These are phyloP conservation scores for Hyperoodon ampullatus DNA, from an alignment of 2,113 vertebrate genomes.

Conservation along the genomic window DNA sequence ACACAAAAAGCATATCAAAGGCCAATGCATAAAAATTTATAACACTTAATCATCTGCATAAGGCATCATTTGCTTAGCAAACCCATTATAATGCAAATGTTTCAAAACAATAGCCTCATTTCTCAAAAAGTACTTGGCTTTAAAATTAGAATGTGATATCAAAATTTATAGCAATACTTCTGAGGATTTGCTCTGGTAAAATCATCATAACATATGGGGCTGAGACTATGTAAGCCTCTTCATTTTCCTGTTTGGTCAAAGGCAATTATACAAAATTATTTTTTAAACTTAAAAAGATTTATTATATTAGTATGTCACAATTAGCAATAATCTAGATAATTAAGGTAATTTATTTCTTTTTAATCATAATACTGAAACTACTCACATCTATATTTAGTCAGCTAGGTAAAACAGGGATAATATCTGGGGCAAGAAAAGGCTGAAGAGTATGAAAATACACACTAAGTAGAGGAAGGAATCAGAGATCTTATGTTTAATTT, in stretches of 20 bases:
- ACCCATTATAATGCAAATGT: conserved; percentile 18
- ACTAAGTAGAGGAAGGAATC: neutral
- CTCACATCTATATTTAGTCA: neutral
- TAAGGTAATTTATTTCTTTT: conserved; percentile 15
- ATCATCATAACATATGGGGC: neutral
- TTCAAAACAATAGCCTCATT: conserved; percentile 19
- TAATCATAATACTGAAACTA: neutral
- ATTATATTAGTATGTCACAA: conserved; percentile 1
- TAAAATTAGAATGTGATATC: conserved; percentile 27
- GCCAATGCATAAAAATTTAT: neutral
- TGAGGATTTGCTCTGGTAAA: conserved; percentile 8
- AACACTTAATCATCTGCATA: conserved; percentile 9
- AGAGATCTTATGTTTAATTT: neutral
- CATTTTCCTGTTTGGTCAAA: conserved; percentile 8
- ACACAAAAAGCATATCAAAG: neutral
- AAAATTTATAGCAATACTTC: neutral
- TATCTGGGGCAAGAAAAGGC: neutral
- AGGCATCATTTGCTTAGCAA: neutral
- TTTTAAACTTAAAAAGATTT: conserved; percentile 24
- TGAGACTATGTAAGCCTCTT: neutral
- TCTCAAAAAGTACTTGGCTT: conserved; percentile 57
- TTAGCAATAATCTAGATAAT: conserved; percentile 27
- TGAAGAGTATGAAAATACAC: conserved; percentile 1
- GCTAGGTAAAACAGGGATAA: neutral
- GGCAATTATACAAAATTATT: neutral